A percentile compares a stretch with the other conserved stretches of the same genome.
Conservation (phyloP, 1,140 invertebrate genomes). For the Megalopta genalis region DNA sequence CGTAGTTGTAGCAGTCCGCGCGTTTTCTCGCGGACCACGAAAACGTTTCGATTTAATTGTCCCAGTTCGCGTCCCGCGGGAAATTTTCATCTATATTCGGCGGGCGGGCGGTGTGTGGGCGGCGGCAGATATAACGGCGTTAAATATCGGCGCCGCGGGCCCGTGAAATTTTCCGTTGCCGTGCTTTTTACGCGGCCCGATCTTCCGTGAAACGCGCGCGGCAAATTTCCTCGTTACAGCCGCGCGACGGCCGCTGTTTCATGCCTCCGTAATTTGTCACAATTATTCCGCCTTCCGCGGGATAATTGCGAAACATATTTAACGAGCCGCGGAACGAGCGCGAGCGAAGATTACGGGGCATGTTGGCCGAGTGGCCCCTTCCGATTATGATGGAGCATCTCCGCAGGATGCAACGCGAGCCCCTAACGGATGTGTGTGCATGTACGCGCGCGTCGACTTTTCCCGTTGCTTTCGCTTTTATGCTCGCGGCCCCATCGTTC, state of each 20-base stretch:
- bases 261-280: background rate
- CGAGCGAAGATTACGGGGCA: too few relatives aligned
- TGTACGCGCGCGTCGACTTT: too few relatives aligned
- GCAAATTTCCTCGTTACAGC: background rate
- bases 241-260: background rate
- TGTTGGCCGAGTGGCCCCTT: too few relatives aligned
- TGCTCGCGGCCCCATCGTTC: too few relatives aligned
- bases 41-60: constrained; percentile 45
- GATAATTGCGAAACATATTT: constrained; percentile 4
- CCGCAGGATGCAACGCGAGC: too few relatives aligned
- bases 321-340: too few relatives aligned
- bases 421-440: too few relatives aligned
- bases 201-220: background rate
- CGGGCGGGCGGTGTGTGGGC: too few relatives aligned
- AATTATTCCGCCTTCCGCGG: background rate
- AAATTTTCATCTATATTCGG: background rate
- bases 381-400: too few relatives aligned
- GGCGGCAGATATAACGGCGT: background rate
- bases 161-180: background rate
- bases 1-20: too few relatives aligned
- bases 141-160: constrained; percentile 6
- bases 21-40: constrained; percentile 18
- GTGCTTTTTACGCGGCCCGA: constrained; percentile 15
- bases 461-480: too few relatives aligned
- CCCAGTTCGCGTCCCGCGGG: background rate